A percentile compares a stretch with the other conserved stretches of the same genome.
These are phyloP conservation scores for Cebus imitator DNA, from an alignment of 2,113 vertebrate genomes.

Conservation along the genomic window DNA sequence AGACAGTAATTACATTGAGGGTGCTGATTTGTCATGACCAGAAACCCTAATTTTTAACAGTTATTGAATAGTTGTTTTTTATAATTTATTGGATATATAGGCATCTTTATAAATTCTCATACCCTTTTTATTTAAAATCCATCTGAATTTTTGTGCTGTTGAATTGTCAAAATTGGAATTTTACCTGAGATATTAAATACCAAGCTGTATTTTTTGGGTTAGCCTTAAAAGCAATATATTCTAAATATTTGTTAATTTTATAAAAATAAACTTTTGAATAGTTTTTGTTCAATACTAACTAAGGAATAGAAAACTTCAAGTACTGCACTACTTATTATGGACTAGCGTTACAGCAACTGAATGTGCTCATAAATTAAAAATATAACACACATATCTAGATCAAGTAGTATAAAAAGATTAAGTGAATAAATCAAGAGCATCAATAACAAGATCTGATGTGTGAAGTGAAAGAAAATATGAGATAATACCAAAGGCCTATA, in stretches of 20 bases:
- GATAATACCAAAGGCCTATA: neutral
- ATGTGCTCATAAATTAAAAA: neutral
- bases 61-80: neutral
- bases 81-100: neutral
- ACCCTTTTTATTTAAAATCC: neutral
- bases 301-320: neutral
- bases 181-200: neutral
- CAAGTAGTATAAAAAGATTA: neutral
- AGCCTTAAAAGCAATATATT: neutral
- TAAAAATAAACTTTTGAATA: neutral
- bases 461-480: constrained; percentile 32
- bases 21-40: neutral
- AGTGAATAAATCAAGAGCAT: neutral
- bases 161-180: neutral
- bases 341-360: neutral
- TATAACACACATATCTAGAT: neutral
- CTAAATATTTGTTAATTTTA: neutral
- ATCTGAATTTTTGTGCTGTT: neutral
- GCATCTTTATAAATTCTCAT: neutral
- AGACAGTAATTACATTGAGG: neutral
- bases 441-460: neutral
- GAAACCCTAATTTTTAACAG: neutral
- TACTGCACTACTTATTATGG: neutral
- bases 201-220: neutral
- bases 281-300: neutral